phyloP scores from a whole-genome alignment of 2,113 vertebrate genomes.

The Neodon shergylaensis region DNA sequence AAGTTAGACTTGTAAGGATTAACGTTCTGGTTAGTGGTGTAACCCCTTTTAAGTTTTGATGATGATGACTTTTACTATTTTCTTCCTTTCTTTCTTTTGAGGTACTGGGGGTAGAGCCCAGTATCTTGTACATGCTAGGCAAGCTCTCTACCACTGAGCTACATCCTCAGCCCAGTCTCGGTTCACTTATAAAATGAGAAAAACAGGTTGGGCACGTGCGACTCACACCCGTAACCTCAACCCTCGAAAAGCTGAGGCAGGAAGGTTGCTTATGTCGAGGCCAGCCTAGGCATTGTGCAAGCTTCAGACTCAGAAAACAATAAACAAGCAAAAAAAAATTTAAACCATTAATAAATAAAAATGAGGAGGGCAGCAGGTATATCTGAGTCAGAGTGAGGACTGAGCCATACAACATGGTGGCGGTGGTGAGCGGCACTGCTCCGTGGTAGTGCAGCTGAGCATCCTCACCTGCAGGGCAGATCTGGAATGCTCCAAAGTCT shows the following conservation, averaged over 20 bases:
- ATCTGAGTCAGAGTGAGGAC: neutral
- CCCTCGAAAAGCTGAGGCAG: neutral
- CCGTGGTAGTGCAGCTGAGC: neutral
- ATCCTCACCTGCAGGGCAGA: neutral
- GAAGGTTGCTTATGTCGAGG: neutral
- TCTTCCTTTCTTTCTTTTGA: neutral
- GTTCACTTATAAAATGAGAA: neutral
- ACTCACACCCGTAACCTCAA: neutral
- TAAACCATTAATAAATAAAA: neutral
- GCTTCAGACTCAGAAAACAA: neutral
- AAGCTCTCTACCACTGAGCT: neutral
- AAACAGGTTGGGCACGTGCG: neutral
- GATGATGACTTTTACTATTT: neutral
- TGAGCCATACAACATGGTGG: neutral
- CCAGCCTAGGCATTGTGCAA: neutral
- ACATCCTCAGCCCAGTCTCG: neutral
- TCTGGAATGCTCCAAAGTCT: neutral
- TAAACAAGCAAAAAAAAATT: neutral
- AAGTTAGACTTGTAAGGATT: neutral
- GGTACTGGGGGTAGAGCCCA: neutral
- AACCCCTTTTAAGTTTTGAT: neutral
- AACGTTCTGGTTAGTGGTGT: neutral
- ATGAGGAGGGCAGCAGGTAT: neutral
- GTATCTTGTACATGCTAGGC: neutral
- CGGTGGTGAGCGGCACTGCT: neutral